A percentile compares a stretch with the other conserved stretches of the same genome.
phyloP scores from a whole-genome alignment of 37 sponge, comb jelly and placozoan genomes.

The Aphrocallistes beatrix region DNA sequence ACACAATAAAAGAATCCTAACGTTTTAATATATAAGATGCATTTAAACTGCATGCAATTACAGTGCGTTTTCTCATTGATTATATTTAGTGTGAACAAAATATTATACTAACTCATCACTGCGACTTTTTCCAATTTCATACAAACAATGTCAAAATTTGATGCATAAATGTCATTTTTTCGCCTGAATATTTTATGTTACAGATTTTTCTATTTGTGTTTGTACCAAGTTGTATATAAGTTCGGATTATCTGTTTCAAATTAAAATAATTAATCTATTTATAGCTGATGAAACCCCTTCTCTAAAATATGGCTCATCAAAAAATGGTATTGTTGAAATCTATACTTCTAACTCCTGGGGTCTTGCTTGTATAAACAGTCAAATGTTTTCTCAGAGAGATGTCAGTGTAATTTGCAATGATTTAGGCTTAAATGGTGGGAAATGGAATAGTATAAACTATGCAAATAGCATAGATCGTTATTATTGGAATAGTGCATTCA shows the following conservation, averaged over 20 bases:
- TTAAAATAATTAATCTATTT: neutral
- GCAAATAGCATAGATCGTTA: neutral
- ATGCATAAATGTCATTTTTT: no score
- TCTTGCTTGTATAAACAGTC: neutral
- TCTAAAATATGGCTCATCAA: neutral
- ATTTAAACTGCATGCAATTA: no score
- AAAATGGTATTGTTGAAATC: neutral
- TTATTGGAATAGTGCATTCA: neutral
- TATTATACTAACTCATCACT: no score
- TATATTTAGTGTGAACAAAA: no score
- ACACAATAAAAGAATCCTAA: no score
- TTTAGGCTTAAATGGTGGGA: neutral
- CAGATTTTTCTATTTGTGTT: no score
- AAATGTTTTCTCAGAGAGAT: neutral
- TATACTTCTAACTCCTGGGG: neutral
- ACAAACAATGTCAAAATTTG: no score
- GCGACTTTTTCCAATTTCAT: no score
- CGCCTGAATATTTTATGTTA: no score
- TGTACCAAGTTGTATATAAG: neutral
- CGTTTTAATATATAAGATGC: no score
- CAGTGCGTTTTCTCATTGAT: no score
- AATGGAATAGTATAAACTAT: neutral
- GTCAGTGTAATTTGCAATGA: neutral
- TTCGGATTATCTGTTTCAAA: neutral
- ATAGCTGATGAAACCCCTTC: neutral